A percentile compares a stretch with the other conserved stretches of the same genome.
Evolutionary conservation across 2,888 invertebrate species (phyloP).

Genomic region (Marronus borbonicus): DNA sequence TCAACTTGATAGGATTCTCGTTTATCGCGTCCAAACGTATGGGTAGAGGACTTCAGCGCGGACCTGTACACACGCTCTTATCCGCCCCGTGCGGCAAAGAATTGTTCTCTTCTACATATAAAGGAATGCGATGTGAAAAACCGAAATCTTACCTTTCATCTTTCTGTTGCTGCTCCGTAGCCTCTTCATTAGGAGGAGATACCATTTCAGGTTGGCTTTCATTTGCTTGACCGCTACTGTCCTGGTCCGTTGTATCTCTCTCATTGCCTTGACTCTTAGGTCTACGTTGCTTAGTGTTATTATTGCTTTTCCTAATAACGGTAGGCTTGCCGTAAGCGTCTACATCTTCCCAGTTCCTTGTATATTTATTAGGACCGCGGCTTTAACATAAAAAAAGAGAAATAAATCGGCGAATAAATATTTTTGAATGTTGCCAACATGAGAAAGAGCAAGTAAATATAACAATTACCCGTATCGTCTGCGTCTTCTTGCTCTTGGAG

Average conservation of each 20-base stretch:
- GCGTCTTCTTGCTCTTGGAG: conserved; percentile 89
- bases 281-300: conserved; percentile 60
- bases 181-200: conserved; percentile 6
- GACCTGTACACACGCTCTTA: too few relatives aligned
- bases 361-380: conserved; percentile 93
- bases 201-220: conserved; percentile 67
- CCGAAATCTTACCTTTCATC: conserved; percentile 23
- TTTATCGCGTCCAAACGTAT: too few relatives aligned
- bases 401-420: not conserved
- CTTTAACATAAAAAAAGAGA: conserved; percentile 68
- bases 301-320: conserved; percentile 57
- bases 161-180: conserved; percentile 11
- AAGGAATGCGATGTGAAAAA: too few relatives aligned
- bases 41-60: too few relatives aligned
- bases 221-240: conserved; percentile 58
- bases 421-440: conserved; percentile 40
- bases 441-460: not conserved
- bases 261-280: conserved; percentile 57
- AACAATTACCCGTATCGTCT: conserved; percentile 84
- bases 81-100: too few relatives aligned
- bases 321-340: conserved; percentile 84
- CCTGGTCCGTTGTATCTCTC: conserved; percentile 57
- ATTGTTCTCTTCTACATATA: too few relatives aligned
- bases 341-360: conserved; percentile 94
- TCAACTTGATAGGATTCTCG: too few relatives aligned